Percentiles rank a stretch among this genome's conserved stretches.
Evolutionary conservation across 2,888 invertebrate species (phyloP).

Genomic region (Tetranychus truncatus): DNA sequence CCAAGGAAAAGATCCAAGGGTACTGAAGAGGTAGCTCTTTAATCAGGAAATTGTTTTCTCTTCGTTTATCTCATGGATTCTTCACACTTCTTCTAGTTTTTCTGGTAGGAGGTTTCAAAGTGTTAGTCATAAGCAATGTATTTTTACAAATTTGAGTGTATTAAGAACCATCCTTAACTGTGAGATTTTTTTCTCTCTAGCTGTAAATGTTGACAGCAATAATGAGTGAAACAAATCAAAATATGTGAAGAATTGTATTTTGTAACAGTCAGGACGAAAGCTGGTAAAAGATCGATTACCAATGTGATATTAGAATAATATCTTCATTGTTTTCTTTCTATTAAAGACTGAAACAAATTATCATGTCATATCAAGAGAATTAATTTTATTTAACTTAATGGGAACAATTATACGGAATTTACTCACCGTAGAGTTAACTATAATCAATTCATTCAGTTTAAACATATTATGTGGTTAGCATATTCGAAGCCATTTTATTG

Average conservation of each 20-base stretch:
- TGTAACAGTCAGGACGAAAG: neutral
- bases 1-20: slow-evolving; percentile 11
- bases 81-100: neutral
- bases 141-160: neutral
- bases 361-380: neutral
- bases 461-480: too few relatives aligned
- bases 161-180: neutral
- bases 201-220: neutral
- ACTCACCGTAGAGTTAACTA: neutral
- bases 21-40: neutral
- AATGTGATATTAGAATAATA: neutral
- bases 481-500: too few relatives aligned
- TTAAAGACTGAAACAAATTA: neutral
- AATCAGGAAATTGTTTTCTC: neutral
- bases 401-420: neutral
- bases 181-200: neutral
- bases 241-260: neutral
- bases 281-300: neutral
- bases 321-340: neutral
- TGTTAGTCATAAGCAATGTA: neutral
- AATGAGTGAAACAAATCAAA: neutral
- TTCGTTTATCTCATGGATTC: neutral
- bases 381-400: neutral
- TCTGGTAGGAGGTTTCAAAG: neutral
- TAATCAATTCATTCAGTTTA: too few relatives aligned